These are phyloP conservation scores for Caenorhabditis virilis DNA, from an alignment of 2,888 invertebrate species.

Conservation along the genomic window DNA sequence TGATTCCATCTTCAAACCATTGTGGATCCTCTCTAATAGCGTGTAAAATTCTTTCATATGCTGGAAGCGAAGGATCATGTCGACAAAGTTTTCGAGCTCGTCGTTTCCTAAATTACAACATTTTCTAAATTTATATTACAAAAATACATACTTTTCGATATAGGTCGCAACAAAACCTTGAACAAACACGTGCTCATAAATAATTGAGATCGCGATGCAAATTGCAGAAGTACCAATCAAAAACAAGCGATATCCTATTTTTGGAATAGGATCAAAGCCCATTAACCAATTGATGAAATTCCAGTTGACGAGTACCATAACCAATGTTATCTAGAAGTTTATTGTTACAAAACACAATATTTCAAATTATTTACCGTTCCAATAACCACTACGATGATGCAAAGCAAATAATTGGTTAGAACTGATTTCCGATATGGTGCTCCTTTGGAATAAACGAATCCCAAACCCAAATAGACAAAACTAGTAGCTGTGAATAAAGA, in stretches of 20 bases:
- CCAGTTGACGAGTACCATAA: slow-evolving; percentile 13
- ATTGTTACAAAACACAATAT: background rate
- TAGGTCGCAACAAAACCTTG: slow-evolving; percentile 6
- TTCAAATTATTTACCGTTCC: slow-evolving; percentile 4
- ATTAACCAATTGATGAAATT: slow-evolving; percentile 12
- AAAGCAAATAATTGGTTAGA: slow-evolving; percentile 30
- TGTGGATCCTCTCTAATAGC: slow-evolving; percentile 6
- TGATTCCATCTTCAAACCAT: slow-evolving; percentile 13
- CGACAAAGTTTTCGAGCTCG: slow-evolving; percentile 5
- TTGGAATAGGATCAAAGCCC: slow-evolving; percentile 22
- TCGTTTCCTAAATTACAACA: slow-evolving; percentile 17
- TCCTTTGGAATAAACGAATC: slow-evolving; percentile 29
- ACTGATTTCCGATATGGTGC: slow-evolving; percentile 33
- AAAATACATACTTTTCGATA: slow-evolving; percentile 12
- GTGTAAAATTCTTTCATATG: slow-evolving; percentile 11
- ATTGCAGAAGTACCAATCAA: slow-evolving; percentile 6
- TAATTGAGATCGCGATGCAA: slow-evolving; percentile 1
- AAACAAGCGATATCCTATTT: slow-evolving; percentile 3
- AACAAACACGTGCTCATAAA: slow-evolving; percentile 21
- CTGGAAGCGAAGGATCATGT: slow-evolving; percentile 12
- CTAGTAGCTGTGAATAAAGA: slow-evolving; percentile 14
- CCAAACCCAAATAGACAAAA: slow-evolving; percentile 19
- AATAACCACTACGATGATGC: slow-evolving; percentile 7
- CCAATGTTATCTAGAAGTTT: slow-evolving; percentile 3
- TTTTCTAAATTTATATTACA: no score